Evolutionary conservation across 2,113 vertebrate species (phyloP).

Genomic region (Phylloscopus whistleri): DNA sequence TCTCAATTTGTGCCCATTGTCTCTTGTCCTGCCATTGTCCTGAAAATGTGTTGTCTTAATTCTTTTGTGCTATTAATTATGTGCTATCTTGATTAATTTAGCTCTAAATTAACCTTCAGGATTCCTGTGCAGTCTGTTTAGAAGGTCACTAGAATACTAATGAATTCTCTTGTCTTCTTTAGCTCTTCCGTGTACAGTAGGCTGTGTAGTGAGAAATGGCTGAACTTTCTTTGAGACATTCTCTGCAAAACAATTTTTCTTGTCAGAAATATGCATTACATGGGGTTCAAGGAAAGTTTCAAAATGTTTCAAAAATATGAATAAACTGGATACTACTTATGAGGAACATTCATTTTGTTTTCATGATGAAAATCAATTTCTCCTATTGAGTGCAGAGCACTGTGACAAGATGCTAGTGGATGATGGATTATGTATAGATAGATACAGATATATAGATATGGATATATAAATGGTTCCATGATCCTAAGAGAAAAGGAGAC

Average conservation of each 20-base stretch:
- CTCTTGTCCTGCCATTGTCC: background rate
- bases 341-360: background rate
- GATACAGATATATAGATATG: background rate
- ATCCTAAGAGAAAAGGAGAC: background rate
- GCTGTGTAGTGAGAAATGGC: background rate
- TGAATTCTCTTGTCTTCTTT: conserved; percentile 25
- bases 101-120: conserved; percentile 44
- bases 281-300: background rate
- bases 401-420: background rate
- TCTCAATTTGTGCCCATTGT: background rate
- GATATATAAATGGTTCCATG: background rate
- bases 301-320: background rate
- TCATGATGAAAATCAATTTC: background rate
- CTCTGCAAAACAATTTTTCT: background rate
- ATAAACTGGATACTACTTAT: background rate
- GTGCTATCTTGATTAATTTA: conserved; percentile 44
- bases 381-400: background rate
- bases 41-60: background rate
- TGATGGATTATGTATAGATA: background rate
- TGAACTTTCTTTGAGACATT: background rate
- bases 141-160: conserved; percentile 44
- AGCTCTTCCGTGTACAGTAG: background rate
- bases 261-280: background rate
- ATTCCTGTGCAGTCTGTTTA: conserved; percentile 13
- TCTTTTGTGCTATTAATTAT: background rate